Base-by-base conservation (phyloP, 2,888 invertebrate species). In the Orchesella flavescens region DNA sequence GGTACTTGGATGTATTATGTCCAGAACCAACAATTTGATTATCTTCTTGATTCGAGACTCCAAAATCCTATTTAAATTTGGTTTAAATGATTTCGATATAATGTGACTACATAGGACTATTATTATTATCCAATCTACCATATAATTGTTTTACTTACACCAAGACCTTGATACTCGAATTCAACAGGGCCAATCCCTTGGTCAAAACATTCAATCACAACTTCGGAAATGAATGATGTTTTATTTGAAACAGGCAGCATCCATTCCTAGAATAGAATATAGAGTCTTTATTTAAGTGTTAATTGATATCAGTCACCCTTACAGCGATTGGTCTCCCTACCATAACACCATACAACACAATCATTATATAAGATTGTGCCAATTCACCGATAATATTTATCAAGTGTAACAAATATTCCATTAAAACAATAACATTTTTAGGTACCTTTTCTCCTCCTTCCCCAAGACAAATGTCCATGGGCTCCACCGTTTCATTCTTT, bases 91-190 rank as follows among this genome's bases (percentile, higher is more conserved):
- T n/a, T n/a, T n/a, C n/a, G n/a, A n/a, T 19, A 77, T 34, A 10
- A 55, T 68, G 43, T n/a, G n/a, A n/a, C n/a, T n/a, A n/a, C n/a
- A 17, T 55, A 24, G 13, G n/a, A 19, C 53, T 19, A n/a, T n/a
- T 12, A 55, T 55, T 55, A 10, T 4, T 55, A 44, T 55, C 9
- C n/a, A 5, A 55, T 55, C 10, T 55, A 55, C 4, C 55, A 12
- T 57, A 10, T 57, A 19, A 57, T n/a, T 57, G 17, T 34, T 61
- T 24, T 34, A 23, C 68, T 75, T 82, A 86, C 86, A 49, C 86
- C 86, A 55, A 86, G 77, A 44, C 86, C 86, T 68, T 80, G 84
- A 55, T 86, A 86, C 21, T 85, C 86, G 80, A 83, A 86, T 19
- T 84, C 84, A 17, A 86, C 84, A 15, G 85, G 84, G 12, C 86